Evolutionary conservation across 1,140 invertebrate species (phyloP).

Genomic region (Zaprionus taronus): DNA sequence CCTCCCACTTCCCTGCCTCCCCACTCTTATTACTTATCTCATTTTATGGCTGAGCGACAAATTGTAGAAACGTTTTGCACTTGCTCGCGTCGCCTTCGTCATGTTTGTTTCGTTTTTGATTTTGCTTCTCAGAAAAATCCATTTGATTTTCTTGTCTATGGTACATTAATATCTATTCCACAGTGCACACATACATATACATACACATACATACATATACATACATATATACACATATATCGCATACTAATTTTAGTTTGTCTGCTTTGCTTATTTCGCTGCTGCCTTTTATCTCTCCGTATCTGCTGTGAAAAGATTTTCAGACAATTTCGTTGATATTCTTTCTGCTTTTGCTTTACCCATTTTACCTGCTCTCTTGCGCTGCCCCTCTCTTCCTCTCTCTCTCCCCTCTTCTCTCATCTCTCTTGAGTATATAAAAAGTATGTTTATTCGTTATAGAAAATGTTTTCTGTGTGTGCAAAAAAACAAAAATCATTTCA

Average conservation of each 20-base stretch:
- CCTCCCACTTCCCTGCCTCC: neutral
- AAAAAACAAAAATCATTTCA: constrained; percentile 10
- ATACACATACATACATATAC: constrained; percentile 17
- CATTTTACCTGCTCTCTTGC: constrained; percentile 39
- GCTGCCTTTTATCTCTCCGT: constrained; percentile 20
- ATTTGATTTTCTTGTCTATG: constrained; percentile 35
- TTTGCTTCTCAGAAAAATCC: constrained; percentile 31
- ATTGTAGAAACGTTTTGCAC: constrained; percentile 41
- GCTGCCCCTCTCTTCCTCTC: neutral
- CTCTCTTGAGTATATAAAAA: constrained; percentile 42
- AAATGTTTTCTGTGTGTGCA: constrained; percentile 40
- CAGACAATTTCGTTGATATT: constrained; percentile 58
- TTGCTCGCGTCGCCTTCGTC: neutral
- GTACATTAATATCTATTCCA: constrained; percentile 25
- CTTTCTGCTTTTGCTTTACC: constrained; percentile 28
- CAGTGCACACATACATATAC: neutral
- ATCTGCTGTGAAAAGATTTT: constrained; percentile 27
- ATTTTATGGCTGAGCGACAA: constrained; percentile 38
- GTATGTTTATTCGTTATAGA: constrained; percentile 57
- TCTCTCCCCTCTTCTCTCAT: constrained; percentile 1
- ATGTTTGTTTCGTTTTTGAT: constrained; percentile 8
- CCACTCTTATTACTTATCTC: neutral
- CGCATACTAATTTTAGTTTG: constrained; percentile 70
- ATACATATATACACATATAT: constrained; percentile 25
- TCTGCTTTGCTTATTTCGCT: constrained; percentile 45